Evolutionary conservation across 2,888 invertebrate genomes (phyloP), one percentile per base, ranked within the genome.

Genomic region (Pachliopta kotzebuea): DNA sequence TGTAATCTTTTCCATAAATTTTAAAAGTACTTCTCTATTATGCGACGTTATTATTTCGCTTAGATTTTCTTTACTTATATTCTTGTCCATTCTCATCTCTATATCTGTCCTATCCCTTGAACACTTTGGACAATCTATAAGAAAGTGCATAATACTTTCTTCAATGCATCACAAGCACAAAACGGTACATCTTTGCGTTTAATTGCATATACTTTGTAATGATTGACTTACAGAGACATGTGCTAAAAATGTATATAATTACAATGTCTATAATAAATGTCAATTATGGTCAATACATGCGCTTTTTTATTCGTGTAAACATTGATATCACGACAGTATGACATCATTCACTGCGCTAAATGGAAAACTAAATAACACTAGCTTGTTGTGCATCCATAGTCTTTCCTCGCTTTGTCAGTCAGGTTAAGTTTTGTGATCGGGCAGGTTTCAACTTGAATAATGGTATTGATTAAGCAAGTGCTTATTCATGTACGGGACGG

Each of bases 291-390:
- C 71, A 75, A 74, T 70, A 73, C 54, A 63, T 67, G 68, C 11
- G 4, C 73, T 71, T 73, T 76, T 73, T 72, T 73, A 68, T 72
- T 71, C 67, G 72, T 72, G 21, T 58, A 75, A 74, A 71, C 69
- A 70, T 71, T 71, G 57, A 68, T 71, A 59, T 76, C 74, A 78
- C 71, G 72, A 67, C 68, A 55, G 21, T 23, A 76, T 86, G 84
- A 86, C 81, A 78, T 85, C 85, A 85, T 71, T 59, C 18, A 62
- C 66, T 68, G 72, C 60, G 65, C 73, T 75, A 79, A 81, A 74
- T 71, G 69, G 68, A 66, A 56, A 62, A 68, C 23, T 59, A 60
- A 56, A 63, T 57, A 62, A 42, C 8, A 59, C 21, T 4, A n/a
- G 20, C 56, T 56, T 21, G 63, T 59, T 56, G 59, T 59, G 56